Evolutionary conservation across 2,797 vertebrate species (phyloP).

Genomic region (Peromyscus aztecus): DNA sequence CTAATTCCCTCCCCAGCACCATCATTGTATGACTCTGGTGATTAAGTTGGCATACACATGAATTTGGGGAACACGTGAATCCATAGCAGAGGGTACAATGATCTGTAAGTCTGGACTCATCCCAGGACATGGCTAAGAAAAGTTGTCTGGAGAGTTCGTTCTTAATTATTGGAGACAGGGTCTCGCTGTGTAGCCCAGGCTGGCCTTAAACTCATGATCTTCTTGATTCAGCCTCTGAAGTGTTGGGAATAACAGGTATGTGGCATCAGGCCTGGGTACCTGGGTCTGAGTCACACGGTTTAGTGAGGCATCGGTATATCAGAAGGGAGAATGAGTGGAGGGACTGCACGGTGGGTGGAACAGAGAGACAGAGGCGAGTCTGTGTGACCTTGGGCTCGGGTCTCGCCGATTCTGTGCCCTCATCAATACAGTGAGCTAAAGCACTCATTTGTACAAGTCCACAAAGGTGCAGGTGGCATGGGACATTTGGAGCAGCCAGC

Average conservation of each 20-base stretch:
- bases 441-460: not conserved
- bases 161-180: not conserved
- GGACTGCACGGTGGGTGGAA: not conserved
- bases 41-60: not conserved
- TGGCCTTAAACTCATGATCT: not conserved
- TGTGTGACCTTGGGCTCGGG: not conserved
- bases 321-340: not conserved
- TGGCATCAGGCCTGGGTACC: too few relatives aligned
- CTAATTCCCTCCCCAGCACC: not conserved
- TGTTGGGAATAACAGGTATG: not conserved
- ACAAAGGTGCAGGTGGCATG: not conserved
- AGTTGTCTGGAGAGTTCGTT: not conserved
- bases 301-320: not conserved
- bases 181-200: not conserved
- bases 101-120: not conserved
- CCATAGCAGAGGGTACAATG: not conserved
- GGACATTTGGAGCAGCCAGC: rapidly evolving
- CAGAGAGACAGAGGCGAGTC: not conserved
- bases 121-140: not conserved
- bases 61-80: too few relatives aligned
- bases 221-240: not conserved
- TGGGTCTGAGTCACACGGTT: not conserved
- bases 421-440: not conserved
- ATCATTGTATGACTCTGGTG: not conserved
- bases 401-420: not conserved